Evolutionary conservation across 2,113 vertebrate genomes (phyloP).

Genomic region (Brachypteracias leptosomus): DNA sequence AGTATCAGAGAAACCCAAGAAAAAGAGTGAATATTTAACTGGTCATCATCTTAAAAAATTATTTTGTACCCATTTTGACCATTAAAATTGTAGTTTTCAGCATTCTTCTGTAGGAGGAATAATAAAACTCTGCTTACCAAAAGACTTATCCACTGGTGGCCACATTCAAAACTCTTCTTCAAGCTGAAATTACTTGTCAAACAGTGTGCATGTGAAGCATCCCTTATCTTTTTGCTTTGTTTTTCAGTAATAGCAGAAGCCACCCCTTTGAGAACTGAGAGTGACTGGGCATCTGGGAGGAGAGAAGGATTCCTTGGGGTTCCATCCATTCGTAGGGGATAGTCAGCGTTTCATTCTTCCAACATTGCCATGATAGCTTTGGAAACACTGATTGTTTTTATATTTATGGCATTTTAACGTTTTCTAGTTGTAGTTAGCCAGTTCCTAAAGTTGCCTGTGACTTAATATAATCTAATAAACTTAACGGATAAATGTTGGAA

Average conservation of each 20-base stretch:
- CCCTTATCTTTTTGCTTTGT: background rate
- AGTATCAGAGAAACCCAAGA: background rate
- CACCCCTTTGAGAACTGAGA: background rate
- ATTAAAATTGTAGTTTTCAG: background rate
- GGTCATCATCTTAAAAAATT: background rate
- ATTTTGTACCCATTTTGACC: background rate
- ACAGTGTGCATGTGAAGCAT: background rate
- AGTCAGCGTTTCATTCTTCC: background rate
- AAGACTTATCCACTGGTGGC: background rate
- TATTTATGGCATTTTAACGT: background rate
- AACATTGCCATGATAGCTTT: background rate
- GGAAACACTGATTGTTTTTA: background rate
- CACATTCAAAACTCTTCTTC: background rate
- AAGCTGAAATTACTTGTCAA: background rate
- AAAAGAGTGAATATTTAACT: background rate
- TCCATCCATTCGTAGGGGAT: background rate
- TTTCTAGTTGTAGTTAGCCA: background rate
- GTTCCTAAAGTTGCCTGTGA: background rate
- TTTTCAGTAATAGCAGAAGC: background rate
- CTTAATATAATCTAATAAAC: background rate
- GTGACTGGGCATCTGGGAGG: background rate
- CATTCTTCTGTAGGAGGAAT: background rate
- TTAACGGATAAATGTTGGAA: background rate
- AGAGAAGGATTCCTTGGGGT: background rate
- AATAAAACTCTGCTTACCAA: background rate